Conservation (phyloP, 30 jellyfish, hydroid and myxozoan species). For the Calvadosia cruxmelitensis region DNA sequence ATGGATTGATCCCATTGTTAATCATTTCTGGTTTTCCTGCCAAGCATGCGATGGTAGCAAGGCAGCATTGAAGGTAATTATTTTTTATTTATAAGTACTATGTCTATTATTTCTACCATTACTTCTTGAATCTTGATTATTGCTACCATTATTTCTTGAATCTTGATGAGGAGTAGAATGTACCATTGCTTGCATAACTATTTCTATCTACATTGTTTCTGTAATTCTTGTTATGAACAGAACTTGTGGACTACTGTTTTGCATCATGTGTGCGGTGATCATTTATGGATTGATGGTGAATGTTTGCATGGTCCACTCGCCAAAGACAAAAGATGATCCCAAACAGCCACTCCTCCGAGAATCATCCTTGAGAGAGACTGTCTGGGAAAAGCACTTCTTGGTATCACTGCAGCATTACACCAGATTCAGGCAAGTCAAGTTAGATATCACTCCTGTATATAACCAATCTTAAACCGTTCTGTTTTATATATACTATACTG, state of each 20-base stretch:
- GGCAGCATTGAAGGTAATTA: conserved; percentile 2
- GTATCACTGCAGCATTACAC: background rate
- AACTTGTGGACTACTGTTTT: conserved; percentile 3
- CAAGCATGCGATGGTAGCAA: background rate
- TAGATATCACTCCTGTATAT: background rate
- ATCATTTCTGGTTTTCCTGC: conserved; percentile 12
- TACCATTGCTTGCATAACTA: background rate
- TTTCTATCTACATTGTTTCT: background rate
- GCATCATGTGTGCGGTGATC: conserved; percentile 32
- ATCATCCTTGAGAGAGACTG: background rate
- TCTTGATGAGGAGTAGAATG: too few species aligned
- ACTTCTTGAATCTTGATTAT: background rate
- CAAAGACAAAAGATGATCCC: conserved; percentile 7
- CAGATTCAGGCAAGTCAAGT: background rate
- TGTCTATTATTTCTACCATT: background rate
- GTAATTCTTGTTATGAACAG: background rate
- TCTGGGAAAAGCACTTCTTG: background rate
- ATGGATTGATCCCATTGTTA: conserved; percentile 6
- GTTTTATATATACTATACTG: background rate
- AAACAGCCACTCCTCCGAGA: background rate
- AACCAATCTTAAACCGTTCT: background rate
- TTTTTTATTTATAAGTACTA: too few species aligned
- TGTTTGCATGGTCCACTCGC: conserved; percentile 11
- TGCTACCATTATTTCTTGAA: background rate
- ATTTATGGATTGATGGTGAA: conserved; percentile 6